phyloP scores from a whole-genome alignment of 2,113 vertebrate genomes.

The Myanophis thanlyinensis region DNA sequence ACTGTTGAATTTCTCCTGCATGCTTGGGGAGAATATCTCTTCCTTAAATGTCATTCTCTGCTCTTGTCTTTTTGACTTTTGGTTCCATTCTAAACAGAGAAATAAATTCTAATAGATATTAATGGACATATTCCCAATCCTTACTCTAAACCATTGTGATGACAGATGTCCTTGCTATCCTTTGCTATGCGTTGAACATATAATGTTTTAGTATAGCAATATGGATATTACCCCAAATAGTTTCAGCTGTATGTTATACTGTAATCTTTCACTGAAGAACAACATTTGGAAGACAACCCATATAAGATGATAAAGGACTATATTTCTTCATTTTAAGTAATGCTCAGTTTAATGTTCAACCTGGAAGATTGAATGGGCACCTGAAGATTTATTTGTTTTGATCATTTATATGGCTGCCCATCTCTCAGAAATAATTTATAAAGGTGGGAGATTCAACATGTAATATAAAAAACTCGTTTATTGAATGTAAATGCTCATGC shows the following conservation, averaged over 20 bases:
- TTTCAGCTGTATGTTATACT: neutral
- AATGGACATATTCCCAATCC: neutral
- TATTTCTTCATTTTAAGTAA: neutral
- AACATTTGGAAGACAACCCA: neutral
- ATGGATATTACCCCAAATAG: neutral
- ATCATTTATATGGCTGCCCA: neutral
- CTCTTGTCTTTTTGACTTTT: neutral
- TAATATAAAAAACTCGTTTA: neutral
- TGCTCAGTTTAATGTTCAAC: neutral
- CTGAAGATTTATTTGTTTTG: neutral
- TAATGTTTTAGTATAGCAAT: neutral
- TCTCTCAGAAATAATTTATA: neutral
- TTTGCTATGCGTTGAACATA: neutral
- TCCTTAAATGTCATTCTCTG: neutral
- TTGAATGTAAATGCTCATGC: neutral
- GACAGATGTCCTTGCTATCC: neutral
- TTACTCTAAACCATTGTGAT: neutral
- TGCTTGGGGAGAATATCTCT: neutral
- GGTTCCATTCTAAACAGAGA: neutral
- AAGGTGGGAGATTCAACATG: neutral
- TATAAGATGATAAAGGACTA: neutral
- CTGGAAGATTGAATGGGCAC: neutral
- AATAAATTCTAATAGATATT: neutral
- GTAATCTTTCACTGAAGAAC: neutral
- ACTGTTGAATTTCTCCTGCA: neutral